phyloP scores from a whole-genome alignment of 2,888 invertebrate species.

The Elegia similella region DNA sequence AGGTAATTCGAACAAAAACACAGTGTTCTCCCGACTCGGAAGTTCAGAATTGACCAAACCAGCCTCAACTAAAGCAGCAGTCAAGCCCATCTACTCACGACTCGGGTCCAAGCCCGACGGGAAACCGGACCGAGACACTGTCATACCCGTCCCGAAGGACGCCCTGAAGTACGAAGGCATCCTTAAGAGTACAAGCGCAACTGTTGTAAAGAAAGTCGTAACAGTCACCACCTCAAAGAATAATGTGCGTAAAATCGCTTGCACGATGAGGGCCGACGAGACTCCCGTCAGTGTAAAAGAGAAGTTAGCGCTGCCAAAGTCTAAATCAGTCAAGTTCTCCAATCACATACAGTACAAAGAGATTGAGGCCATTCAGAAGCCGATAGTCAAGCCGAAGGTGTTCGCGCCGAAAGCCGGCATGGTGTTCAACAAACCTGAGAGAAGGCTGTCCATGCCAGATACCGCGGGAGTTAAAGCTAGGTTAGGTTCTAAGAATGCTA shows the following conservation, averaged over 20 bases:
- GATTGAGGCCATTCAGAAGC: conserved; percentile 49
- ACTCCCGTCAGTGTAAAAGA: conserved; percentile 64
- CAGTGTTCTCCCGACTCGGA: conserved; percentile 71
- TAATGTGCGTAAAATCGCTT: conserved; percentile 57
- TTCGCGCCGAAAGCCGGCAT: conserved; percentile 36
- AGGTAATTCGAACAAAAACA: conserved; percentile 45
- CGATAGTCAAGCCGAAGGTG: conserved; percentile 21
- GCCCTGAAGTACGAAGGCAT: conserved; percentile 76
- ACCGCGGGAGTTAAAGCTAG: conserved; percentile 54
- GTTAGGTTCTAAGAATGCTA: conserved; percentile 52
- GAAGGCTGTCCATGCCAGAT: conserved; percentile 67
- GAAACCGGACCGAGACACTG: conserved; percentile 21
- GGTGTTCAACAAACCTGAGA: conserved; percentile 71
- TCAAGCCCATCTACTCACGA: conserved; percentile 64
- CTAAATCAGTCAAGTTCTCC: conserved; percentile 74
- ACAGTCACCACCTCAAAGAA: conserved; percentile 59
- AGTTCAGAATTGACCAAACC: conserved; percentile 43
- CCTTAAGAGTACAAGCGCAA: conserved; percentile 47
- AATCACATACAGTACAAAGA: conserved; percentile 70
- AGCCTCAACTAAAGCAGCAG: conserved; percentile 35
- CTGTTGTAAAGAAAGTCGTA: conserved; percentile 48
- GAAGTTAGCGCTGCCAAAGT: conserved; percentile 57
- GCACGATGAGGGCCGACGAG: conserved; percentile 75
- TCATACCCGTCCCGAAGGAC: conserved; percentile 56
- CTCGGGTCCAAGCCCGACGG: conserved; percentile 55